phyloP scores from a whole-genome alignment of 2,888 invertebrate genomes.

The Dyspetes luteomarginatus region DNA sequence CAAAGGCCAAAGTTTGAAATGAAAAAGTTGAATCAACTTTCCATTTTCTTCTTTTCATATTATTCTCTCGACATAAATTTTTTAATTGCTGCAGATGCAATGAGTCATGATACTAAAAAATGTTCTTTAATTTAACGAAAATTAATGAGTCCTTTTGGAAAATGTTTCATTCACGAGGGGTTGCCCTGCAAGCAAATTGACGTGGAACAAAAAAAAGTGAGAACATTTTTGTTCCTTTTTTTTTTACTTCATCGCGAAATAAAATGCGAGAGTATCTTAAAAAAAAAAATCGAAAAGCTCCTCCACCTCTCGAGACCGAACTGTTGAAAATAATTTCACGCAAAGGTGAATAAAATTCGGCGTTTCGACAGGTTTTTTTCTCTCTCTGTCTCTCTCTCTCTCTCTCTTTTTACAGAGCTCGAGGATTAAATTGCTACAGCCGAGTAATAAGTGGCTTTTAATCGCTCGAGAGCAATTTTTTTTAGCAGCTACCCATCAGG shows the following conservation, averaged over 20 bases:
- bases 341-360: constrained; percentile 14
- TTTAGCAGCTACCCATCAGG: neutral
- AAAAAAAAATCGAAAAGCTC: neutral
- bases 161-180: too few relatives aligned
- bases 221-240: neutral
- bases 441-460: constrained; percentile 32
- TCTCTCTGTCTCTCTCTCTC: neutral
- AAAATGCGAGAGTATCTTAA: neutral
- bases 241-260: neutral
- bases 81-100: too few relatives aligned
- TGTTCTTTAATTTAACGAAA: too few relatives aligned
- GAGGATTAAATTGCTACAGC: constrained; percentile 47
- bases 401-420: neutral
- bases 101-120: too few relatives aligned
- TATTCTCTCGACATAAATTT: constrained; percentile 14
- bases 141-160: too few relatives aligned
- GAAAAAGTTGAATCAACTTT: neutral
- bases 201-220: constrained; percentile 9
- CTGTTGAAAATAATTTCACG: constrained; percentile 13
- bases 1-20: constrained; percentile 21
- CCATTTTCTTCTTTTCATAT: neutral
- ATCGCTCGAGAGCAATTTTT: constrained; percentile 42
- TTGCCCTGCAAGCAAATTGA: too few relatives aligned
- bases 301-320: neutral
- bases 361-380: neutral